These are phyloP conservation scores for Austrofundulus limnaeus DNA, from an alignment of 2,113 vertebrate species.

Conservation along the genomic window DNA sequence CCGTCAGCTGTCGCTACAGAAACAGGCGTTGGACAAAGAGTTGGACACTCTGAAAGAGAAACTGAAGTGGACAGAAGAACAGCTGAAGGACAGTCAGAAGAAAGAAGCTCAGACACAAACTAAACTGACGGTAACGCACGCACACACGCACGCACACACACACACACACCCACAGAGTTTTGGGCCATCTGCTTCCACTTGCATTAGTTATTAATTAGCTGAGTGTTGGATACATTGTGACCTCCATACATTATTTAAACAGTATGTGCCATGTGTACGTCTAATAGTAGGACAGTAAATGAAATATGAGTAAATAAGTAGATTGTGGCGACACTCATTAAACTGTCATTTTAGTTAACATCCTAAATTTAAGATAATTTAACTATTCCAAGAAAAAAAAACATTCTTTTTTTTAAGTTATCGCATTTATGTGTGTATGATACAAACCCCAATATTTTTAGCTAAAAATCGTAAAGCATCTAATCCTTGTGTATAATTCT, in stretches of 20 bases:
- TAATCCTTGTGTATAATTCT: too few species aligned
- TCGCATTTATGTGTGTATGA: too few species aligned
- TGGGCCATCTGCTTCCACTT: neutral
- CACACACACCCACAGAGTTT: neutral
- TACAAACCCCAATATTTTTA: too few species aligned
- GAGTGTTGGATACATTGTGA: neutral
- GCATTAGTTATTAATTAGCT: constrained; percentile 54
- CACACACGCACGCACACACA: neutral
- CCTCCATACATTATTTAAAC: constrained; percentile 48
- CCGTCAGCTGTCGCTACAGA: constrained; percentile 77
- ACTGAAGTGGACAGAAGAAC: constrained; percentile 74
- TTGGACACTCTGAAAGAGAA: constrained; percentile 73
- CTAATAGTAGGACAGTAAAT: neutral
- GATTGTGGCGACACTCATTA: neutral
- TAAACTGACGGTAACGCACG: constrained; percentile 73
- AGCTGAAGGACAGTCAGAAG: constrained; percentile 76
- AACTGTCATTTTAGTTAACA: neutral
- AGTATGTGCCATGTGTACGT: constrained; percentile 30
- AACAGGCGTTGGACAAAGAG: constrained; percentile 75
- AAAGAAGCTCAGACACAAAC: constrained; percentile 73
- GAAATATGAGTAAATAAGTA: constrained; percentile 7
- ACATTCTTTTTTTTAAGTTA: too few species aligned
- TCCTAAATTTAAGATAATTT: neutral
- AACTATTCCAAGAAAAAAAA: neutral
- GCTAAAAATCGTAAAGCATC: too few species aligned